These are phyloP conservation scores for Sylvilagus bachmani DNA, from an alignment of 2,113 vertebrate genomes.

Conservation along the genomic window DNA sequence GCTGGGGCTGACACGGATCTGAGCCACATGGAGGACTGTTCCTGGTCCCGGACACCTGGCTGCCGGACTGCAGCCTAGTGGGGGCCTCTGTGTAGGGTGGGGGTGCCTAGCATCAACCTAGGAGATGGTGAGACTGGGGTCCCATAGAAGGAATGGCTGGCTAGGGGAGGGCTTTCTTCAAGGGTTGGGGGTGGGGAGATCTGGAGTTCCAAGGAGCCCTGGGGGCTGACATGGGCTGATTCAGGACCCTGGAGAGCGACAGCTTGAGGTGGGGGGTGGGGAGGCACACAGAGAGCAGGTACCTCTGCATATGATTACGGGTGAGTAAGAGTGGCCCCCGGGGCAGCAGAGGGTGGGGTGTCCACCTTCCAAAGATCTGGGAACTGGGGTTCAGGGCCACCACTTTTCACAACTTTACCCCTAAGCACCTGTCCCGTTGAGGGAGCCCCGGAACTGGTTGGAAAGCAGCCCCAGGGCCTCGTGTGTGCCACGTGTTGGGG, in stretches of 20 bases:
- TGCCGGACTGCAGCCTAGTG: constrained; percentile 27
- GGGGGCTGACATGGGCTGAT: background rate
- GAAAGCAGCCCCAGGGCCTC: background rate
- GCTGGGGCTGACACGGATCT: constrained; percentile 56
- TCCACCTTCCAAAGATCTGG: background rate
- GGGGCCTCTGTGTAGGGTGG: background rate
- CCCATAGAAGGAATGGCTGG: background rate
- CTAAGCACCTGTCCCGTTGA: constrained; percentile 34
- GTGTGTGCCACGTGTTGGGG: background rate
- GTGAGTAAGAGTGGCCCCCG: background rate
- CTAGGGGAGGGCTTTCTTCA: background rate
- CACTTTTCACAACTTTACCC: constrained; percentile 55
- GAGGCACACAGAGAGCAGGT: background rate
- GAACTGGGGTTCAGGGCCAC: background rate
- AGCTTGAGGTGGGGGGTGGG: background rate
- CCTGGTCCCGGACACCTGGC: background rate
- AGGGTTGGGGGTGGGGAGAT: background rate
- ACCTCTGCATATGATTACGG: background rate
- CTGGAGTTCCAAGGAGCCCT: constrained; percentile 30
- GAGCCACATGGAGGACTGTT: constrained; percentile 75
- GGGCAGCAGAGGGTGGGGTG: background rate
- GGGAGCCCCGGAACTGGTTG: background rate
- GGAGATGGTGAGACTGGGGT: background rate
- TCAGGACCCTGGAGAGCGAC: constrained; percentile 66
- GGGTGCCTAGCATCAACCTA: background rate